phyloP scores from a whole-genome alignment of 2,888 invertebrate genomes.

The Nezara viridula region DNA sequence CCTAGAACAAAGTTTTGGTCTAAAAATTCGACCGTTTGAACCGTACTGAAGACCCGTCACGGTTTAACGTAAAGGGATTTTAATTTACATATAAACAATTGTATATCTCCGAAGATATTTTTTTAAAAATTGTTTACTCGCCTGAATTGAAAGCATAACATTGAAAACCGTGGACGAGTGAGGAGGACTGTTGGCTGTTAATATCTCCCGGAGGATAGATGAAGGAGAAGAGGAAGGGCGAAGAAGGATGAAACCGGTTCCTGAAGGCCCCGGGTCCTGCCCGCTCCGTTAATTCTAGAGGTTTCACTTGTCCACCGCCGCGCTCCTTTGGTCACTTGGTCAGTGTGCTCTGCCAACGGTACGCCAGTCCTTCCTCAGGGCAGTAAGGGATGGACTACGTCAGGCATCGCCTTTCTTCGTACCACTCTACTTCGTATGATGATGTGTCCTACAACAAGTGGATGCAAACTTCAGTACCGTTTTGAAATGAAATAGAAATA shows the following conservation, averaged over 20 bases:
- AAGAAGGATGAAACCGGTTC: conserved; percentile 22
- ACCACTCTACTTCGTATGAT: neutral
- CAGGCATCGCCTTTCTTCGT: neutral
- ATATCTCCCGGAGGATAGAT: neutral
- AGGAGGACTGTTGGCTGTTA: neutral
- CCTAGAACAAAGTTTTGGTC: no score
- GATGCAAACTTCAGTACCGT: no score
- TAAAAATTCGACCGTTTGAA: no score
- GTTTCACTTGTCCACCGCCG: conserved; percentile 35
- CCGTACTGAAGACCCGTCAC: no score
- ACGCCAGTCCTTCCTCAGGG: neutral
- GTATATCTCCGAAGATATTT: no score
- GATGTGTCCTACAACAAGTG: no score
- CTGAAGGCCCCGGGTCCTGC: neutral
- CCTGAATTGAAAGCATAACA: neutral
- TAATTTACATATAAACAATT: no score
- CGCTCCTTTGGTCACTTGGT: conserved; percentile 41
- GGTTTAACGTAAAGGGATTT: no score
- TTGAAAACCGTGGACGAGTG: neutral
- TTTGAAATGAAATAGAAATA: no score
- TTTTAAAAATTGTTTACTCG: no score
- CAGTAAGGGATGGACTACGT: neutral
- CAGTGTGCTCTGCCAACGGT: conserved; percentile 37
- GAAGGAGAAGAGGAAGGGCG: conserved; percentile 19
- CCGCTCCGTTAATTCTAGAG: conserved; percentile 44